phyloP scores from a whole-genome alignment of 1,140 invertebrate genomes.

The Daktulosphaira vitifoliae region DNA sequence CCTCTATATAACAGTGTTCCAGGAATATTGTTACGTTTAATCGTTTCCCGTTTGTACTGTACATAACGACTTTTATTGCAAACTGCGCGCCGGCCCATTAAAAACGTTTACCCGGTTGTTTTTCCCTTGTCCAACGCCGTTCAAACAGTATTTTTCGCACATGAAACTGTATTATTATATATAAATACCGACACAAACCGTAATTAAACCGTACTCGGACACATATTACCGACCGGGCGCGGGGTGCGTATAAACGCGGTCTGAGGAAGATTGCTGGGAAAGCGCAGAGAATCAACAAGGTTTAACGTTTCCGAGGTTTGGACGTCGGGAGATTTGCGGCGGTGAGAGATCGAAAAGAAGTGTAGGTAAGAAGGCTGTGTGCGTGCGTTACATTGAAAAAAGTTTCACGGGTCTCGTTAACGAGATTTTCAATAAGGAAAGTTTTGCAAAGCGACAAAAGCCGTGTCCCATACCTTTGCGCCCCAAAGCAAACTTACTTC shows the following conservation, averaged over 20 bases:
- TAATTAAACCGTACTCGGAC: not conserved
- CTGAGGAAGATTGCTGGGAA: no score
- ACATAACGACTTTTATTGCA: constrained; percentile 24
- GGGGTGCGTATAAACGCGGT: no score
- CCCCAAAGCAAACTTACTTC: not conserved
- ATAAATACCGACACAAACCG: not conserved
- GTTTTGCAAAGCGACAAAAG: constrained; percentile 13
- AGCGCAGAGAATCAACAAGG: constrained; percentile 11
- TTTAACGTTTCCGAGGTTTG: constrained; percentile 2
- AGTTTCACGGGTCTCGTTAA: constrained; percentile 23
- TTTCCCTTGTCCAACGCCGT: no score
- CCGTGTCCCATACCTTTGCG: not conserved
- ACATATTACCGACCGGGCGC: no score
- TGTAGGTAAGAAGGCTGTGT: no score
- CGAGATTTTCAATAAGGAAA: constrained; percentile 30
- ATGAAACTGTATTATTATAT: not conserved
- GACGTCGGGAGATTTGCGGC: not conserved
- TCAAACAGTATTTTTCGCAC: no score
- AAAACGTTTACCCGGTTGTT: constrained; percentile 5
- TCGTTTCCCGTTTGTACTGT: no score
- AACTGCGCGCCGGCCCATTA: not conserved
- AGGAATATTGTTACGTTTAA: not conserved
- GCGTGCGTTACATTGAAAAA: not conserved
- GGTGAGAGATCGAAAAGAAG: not conserved
- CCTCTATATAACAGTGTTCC: no score